Evolutionary conservation across 35 echinoderm and acorn worm genomes (phyloP).

Genomic region (Strongylocentrotus purpuratus): DNA sequence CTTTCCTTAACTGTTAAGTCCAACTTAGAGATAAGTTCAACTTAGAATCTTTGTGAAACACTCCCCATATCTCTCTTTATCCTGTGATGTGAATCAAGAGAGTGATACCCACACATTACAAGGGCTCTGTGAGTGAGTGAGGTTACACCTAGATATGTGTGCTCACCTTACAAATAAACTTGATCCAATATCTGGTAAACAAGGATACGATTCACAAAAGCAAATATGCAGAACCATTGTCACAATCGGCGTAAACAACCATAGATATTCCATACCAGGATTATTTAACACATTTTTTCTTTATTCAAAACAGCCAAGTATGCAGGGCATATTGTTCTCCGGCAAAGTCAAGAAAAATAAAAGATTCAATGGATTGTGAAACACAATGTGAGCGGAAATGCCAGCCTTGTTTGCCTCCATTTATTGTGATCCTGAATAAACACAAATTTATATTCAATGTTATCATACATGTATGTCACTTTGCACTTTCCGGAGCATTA

Average conservation of each 20-base stretch:
- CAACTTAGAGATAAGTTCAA: no score
- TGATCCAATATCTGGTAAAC: neutral
- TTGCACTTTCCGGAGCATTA: neutral
- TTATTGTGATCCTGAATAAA: neutral
- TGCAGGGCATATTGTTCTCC: neutral
- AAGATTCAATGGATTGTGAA: neutral
- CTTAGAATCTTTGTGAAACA: no score
- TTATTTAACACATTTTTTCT: neutral
- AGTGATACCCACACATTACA: neutral
- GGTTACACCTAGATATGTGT: neutral
- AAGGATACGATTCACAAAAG: neutral
- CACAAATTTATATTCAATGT: neutral
- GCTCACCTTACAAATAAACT: neutral
- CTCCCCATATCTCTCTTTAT: neutral
- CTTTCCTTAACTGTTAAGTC: no score
- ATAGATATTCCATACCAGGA: neutral
- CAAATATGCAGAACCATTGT: constrained; percentile 17
- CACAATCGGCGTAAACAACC: constrained; percentile 2
- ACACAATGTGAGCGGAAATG: neutral
- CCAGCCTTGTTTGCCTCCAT: neutral
- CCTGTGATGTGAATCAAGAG: neutral
- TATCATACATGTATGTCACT: neutral
- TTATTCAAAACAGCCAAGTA: neutral
- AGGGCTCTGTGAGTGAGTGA: neutral
- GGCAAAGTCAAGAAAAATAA: neutral